These are phyloP conservation scores for Phrynosoma blainvillii DNA, from an alignment of 2,113 vertebrate genomes.

Conservation along the genomic window DNA sequence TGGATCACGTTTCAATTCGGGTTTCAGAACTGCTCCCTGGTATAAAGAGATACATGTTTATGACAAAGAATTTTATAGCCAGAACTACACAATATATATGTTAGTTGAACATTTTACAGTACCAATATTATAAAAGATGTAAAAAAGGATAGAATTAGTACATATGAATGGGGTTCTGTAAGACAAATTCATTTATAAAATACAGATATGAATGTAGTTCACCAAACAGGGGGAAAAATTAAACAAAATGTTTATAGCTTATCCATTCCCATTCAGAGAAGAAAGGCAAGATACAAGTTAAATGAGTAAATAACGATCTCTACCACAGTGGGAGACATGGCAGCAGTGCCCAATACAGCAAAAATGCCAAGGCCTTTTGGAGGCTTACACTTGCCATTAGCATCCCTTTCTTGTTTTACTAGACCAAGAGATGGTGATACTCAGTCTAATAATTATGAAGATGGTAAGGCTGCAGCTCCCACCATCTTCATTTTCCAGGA, in stretches of 20 bases:
- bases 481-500: too few relatives aligned
- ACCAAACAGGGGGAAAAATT: background rate
- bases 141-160: background rate
- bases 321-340: background rate
- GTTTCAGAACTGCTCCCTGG: conserved; percentile 90
- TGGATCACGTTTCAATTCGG: conserved; percentile 95
- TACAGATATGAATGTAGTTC: background rate
- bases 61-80: background rate
- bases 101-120: too few relatives aligned
- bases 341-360: background rate
- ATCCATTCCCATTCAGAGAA: too few relatives aligned
- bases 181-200: background rate
- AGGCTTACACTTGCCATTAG: background rate
- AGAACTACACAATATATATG: background rate
- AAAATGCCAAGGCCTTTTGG: background rate
- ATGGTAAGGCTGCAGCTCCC: too few relatives aligned
- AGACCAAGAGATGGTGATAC: too few relatives aligned
- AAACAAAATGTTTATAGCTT: too few relatives aligned
- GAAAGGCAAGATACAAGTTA: too few relatives aligned
- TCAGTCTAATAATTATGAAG: too few relatives aligned
- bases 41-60: conserved; percentile 42
- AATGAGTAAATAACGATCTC: background rate
- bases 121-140: background rate
- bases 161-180: background rate
- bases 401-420: background rate